Conservation (phyloP, 2,797 vertebrate genomes). For the Decapterus maruadsi region DNA sequence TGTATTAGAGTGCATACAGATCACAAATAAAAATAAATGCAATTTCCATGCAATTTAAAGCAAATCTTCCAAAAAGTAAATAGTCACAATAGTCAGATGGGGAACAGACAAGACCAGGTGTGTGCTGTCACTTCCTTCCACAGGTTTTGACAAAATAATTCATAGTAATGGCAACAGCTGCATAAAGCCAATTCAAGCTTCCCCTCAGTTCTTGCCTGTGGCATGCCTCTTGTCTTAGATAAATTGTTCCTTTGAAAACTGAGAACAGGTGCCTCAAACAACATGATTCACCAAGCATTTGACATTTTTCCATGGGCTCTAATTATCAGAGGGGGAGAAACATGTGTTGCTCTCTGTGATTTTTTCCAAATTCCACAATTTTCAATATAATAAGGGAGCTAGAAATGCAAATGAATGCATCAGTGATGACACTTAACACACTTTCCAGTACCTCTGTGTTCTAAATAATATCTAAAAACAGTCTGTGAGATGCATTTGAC, state of each 20-base stretch:
- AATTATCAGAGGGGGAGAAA: slow-evolving; percentile 51
- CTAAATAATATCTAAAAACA: slow-evolving; percentile 11
- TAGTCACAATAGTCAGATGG: slow-evolving; percentile 18
- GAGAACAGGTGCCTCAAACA: slow-evolving; percentile 52
- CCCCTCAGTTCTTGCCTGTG: slow-evolving; percentile 38
- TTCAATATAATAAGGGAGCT: background rate
- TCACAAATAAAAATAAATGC: slow-evolving; percentile 7
- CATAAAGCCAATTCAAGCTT: slow-evolving; percentile 30
- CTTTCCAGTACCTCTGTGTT: background rate
- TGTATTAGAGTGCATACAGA: background rate
- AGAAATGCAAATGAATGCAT: slow-evolving; percentile 30
- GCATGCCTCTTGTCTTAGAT: slow-evolving; percentile 51
- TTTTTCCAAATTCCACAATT: background rate
- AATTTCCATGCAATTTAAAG: slow-evolving; percentile 2
- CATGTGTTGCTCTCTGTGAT: slow-evolving; percentile 25
- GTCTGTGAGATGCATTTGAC: background rate
- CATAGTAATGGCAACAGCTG: slow-evolving; percentile 57
- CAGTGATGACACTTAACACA: slow-evolving; percentile 5
- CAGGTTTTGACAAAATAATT: slow-evolving; percentile 57
- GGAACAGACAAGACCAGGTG: slow-evolving; percentile 42
- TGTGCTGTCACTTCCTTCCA: slow-evolving; percentile 47
- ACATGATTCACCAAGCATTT: slow-evolving; percentile 47
- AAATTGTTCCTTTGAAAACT: slow-evolving; percentile 56
- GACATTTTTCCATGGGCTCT: slow-evolving; percentile 46
- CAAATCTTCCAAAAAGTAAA: background rate